These are phyloP conservation scores for Patella pellucida DNA, from an alignment of 2,888 invertebrate genomes.

Conservation along the genomic window DNA sequence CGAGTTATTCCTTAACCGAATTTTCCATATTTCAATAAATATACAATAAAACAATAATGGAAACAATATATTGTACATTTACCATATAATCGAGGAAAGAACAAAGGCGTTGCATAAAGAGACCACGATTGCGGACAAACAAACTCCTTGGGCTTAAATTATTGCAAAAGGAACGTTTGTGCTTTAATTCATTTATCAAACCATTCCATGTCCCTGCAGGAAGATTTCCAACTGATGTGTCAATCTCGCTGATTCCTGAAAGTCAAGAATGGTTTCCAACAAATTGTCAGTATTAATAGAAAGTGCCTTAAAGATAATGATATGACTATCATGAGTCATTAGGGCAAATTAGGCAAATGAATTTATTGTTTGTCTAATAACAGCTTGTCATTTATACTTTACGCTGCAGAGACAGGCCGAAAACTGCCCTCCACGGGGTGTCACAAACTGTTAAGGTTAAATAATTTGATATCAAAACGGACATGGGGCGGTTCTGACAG, in stretches of 20 bases:
- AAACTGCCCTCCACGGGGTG: constrained; percentile 1
- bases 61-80: no score
- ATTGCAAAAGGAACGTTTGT: no score
- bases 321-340: constrained; percentile 10
- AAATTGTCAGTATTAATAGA: constrained; percentile 1
- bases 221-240: no score
- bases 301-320: constrained; percentile 5
- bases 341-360: constrained; percentile 4
- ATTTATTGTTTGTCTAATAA: constrained; percentile 11
- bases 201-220: no score
- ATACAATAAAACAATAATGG: no score
- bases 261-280: not conserved
- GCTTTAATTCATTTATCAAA: no score
- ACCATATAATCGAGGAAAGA: no score
- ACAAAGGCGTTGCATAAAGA: no score
- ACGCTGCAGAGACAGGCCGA: not conserved
- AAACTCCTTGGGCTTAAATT: no score
- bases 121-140: no score
- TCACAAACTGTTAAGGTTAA: not conserved
- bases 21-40: no score
- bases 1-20: no score
- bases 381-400: constrained; percentile 5
- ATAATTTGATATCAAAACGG: not conserved
- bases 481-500: not conserved
- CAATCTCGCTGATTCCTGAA: not conserved